Conservation (phyloP, 2,113 vertebrate species). For the Pantherophis guttatus region DNA sequence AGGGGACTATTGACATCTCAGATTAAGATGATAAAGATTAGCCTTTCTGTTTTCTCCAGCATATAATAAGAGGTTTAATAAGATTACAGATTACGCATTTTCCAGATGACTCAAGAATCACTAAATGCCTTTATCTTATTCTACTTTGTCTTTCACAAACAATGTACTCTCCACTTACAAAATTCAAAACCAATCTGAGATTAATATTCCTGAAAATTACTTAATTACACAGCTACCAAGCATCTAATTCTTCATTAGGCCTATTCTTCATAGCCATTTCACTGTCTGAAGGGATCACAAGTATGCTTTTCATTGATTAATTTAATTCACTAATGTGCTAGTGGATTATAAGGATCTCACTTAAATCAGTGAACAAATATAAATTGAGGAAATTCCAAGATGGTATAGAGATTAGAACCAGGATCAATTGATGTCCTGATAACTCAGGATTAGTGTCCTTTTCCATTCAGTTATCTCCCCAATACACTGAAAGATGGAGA, state of each 20-base stretch:
- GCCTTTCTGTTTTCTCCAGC: neutral
- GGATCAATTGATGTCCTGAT: neutral
- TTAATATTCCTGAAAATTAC: neutral
- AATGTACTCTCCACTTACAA: neutral
- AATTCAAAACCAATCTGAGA: neutral
- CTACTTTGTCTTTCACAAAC: neutral
- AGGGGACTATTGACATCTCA: neutral
- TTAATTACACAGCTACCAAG: neutral
- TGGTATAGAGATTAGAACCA: neutral
- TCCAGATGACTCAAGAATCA: neutral
- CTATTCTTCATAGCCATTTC: neutral
- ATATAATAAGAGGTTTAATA: neutral
- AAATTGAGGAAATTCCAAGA: neutral
- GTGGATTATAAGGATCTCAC: neutral
- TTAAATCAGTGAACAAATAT: neutral
- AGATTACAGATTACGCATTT: neutral
- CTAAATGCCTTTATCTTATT: neutral
- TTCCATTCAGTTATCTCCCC: neutral
- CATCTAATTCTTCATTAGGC: neutral
- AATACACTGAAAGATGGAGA: neutral
- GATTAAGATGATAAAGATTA: neutral
- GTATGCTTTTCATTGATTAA: neutral
- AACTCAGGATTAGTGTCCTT: neutral
- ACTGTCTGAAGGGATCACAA: neutral
- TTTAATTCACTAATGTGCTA: neutral